Evolutionary conservation across 2,888 invertebrate genomes (phyloP), one percentile per base, ranked within the genome.

Genomic region (Sminthurinus aureus): DNA sequence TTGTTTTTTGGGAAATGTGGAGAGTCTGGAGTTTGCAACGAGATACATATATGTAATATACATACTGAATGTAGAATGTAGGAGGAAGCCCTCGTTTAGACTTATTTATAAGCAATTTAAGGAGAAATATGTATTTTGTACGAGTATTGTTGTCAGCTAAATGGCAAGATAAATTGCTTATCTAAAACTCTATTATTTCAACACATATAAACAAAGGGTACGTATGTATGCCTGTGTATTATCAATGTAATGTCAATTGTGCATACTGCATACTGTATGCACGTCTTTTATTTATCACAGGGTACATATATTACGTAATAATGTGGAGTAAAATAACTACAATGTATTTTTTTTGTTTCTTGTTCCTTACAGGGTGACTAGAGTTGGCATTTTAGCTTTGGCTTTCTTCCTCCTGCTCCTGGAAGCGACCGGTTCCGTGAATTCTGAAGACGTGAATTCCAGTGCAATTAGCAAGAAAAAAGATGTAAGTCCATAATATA

Each of bases 351-450:
- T 67, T 67, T 8, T 77, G 76, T 79, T 78, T 26, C n/a, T 80
- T 67, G 24, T 38, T 73, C 73, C 69, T 81, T 52, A 22, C 71
- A 84, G 84, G 76, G 79, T 79, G 75, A 82, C 75, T 81, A 71
- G 71, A 79, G 78, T 85, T 81, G 85, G 85, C 79, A 73, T 85
- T 69, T 83, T 83, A 73, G 26, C 83, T n/a, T 66, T 85, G 81
- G 83, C 81, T 74, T 78, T 85, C 79, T 74, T 83, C 71, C 74
- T 81, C 64, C 81, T 82, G 73, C 82, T 81, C 64, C 81, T 82
- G 73, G 85, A 82, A 50, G 81, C 85, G 26, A 83, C 83, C 64
- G 83, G 83, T 79, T 80, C 79, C 80, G 67, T 67, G 64, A 79
- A 64, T 22, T 66, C 79, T n/a, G 83, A 81, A 81, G 83, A 83